Base-by-base conservation (phyloP, 1,140 invertebrate genomes). In the Hirudo medicinalis region DNA sequence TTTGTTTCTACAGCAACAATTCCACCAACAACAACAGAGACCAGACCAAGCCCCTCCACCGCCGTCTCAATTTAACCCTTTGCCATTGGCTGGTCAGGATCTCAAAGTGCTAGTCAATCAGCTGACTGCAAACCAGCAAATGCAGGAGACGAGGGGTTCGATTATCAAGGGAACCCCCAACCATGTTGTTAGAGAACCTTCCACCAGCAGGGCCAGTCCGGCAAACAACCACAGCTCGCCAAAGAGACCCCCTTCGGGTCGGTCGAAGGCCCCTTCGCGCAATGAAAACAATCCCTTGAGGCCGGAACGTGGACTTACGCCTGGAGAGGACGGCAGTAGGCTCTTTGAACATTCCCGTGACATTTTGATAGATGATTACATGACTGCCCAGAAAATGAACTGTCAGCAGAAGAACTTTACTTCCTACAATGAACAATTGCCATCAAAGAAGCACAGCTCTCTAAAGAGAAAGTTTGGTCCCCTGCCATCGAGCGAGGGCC, bases 331-430 rank as follows among this genome's bases (percentile, higher is more conserved):
- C 15, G 57, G 57, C 11, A 20, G 11, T 15, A 13, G 29, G 57
- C 11, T n/a, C 1, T 63, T 63, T 1, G 57, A 63, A 22, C 57
- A n/a, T 25, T 63, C 57, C 22, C 57, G 57, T 13, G 57, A 63
- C 8, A 63, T 63, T 25, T n/a, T 63, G 29, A 63, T 25, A 25
- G 57, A 63, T 13, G 57, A 63, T 63, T 63, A 25, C 57, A 19
- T 63, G 57, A 63, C 57, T 63, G 57, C 57, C 57, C 57, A 63
- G 15, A 63, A 63, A 32, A 63, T 63, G 57, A 63, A 49, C 43
- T 49, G 11, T 17, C 43, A 49, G 43, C 43, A 49, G 13, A 49
- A 49, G 43, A 49, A 5, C 43, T 49, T 49, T 49, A 0, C 43
- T 49, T 17, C 43, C 15, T 49, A 49, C 43, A 49, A 49, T 17